Percentiles rank a stretch among this genome's conserved stretches.
These are phyloP conservation scores for Heteronetta atricapilla DNA, from an alignment of 2,113 vertebrate species.

Conservation along the genomic window DNA sequence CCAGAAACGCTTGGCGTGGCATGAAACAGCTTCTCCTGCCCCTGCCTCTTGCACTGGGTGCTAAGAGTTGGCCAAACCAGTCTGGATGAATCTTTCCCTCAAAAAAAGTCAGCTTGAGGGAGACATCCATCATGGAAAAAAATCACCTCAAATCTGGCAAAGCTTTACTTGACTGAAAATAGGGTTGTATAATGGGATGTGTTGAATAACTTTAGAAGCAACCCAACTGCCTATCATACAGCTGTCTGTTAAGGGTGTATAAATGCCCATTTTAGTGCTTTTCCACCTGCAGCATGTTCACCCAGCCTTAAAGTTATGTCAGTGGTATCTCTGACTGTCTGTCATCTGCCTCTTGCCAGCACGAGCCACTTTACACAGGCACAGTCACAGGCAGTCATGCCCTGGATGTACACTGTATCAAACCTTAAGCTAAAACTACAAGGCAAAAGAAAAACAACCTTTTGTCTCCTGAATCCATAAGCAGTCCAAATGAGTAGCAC, in stretches of 20 bases:
- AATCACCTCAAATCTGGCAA: not conserved
- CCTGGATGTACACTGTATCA: not conserved
- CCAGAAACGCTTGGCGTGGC: rapidly evolving
- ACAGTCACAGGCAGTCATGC: rapidly evolving
- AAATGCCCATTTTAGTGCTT: conserved; percentile 7
- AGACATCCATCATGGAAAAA: conserved; percentile 5
- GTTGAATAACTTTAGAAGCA: not conserved
- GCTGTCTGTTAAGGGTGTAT: not conserved
- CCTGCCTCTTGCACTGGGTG: not conserved
- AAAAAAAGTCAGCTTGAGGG: not conserved
- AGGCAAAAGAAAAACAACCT: not conserved
- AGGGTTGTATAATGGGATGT: not conserved
- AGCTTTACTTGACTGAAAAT: not conserved
- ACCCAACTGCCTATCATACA: not conserved
- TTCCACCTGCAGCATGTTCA: not conserved
- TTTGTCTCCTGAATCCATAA: not conserved
- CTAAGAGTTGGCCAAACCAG: not conserved
- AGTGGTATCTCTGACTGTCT: conserved; percentile 5
- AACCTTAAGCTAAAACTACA: not conserved
- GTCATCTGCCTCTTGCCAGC: not conserved
- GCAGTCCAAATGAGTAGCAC: not conserved
- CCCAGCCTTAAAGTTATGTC: conserved; percentile 19
- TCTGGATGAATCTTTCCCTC: not conserved
- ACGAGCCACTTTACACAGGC: not conserved
- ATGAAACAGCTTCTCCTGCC: not conserved